Evolutionary conservation across 2,797 vertebrate species (phyloP).

Genomic region (Odontamblyopus rebecca): DNA sequence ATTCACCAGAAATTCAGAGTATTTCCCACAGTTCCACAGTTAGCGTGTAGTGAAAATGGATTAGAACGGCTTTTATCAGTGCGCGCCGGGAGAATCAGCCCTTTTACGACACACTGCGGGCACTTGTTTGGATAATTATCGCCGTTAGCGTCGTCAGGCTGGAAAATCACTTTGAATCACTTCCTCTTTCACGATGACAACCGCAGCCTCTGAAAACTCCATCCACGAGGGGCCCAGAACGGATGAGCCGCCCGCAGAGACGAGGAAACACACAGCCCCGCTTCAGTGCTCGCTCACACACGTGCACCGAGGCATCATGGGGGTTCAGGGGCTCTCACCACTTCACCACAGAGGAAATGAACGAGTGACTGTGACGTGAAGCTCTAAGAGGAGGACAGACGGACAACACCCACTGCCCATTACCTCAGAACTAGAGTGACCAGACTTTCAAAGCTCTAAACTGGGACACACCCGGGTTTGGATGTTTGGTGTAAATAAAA

Average conservation of each 20-base stretch:
- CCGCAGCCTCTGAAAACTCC: slow-evolving; percentile 18
- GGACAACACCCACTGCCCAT: too few relatives aligned
- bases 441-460: too few relatives aligned
- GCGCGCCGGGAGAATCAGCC: slow-evolving; percentile 41
- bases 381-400: too few relatives aligned
- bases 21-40: slow-evolving; percentile 9
- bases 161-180: slow-evolving; percentile 20
- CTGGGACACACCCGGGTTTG: too few relatives aligned
- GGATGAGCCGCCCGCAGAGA: slow-evolving; percentile 32
- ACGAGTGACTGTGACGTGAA: too few relatives aligned
- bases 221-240: slow-evolving; percentile 29
- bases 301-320: background rate
- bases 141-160: slow-evolving; percentile 21
- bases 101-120: slow-evolving; percentile 29
- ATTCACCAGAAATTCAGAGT: background rate
- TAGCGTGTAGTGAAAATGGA: slow-evolving; percentile 20
- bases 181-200: slow-evolving; percentile 27
- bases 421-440: too few relatives aligned
- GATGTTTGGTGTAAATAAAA: too few relatives aligned
- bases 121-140: slow-evolving; percentile 38
- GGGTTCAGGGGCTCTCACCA: slow-evolving; percentile 11
- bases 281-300: slow-evolving; percentile 23
- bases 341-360: slow-evolving; percentile 10
- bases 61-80: slow-evolving; percentile 4
- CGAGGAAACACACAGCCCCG: slow-evolving; percentile 20